Conservation (phyloP, 2,113 vertebrate genomes). For the Gallinago jamesoni region DNA sequence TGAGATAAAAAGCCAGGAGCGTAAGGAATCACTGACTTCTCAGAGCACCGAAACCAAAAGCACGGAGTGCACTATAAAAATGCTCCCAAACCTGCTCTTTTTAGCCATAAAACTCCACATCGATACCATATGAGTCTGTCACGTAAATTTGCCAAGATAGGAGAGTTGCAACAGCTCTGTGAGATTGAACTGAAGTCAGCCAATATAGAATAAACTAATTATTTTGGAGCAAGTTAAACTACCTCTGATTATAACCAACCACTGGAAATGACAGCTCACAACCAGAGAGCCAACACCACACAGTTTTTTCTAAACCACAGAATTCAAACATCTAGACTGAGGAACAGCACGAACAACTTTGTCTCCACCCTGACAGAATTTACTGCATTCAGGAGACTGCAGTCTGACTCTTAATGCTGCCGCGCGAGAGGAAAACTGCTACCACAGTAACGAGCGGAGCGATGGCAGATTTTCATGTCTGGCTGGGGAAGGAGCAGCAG, state of each 20-base stretch:
- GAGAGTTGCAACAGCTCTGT: neutral
- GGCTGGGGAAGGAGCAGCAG: conserved; percentile 17
- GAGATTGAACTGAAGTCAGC: neutral
- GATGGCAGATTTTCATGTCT: neutral
- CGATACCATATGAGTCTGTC: neutral
- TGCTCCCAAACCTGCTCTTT: neutral
- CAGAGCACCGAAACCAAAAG: neutral
- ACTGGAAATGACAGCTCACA: neutral
- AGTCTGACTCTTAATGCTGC: conserved; percentile 24
- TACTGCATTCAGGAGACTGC: conserved; percentile 28
- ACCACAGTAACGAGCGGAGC: neutral
- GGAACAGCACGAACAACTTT: neutral
- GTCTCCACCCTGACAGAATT: conserved; percentile 17
- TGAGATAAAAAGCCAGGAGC: neutral
- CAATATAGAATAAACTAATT: neutral
- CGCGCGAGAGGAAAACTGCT: conserved; percentile 18
- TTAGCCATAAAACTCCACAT: neutral
- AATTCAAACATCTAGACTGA: neutral
- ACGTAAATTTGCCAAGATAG: neutral
- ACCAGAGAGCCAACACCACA: neutral
- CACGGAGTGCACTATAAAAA: neutral
- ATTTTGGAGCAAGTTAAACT: neutral
- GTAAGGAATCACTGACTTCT: neutral
- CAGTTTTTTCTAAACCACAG: neutral
- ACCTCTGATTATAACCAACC: neutral